These are phyloP conservation scores for Maniola hyperantus DNA, from an alignment of 2,888 invertebrate species.

Conservation along the genomic window DNA sequence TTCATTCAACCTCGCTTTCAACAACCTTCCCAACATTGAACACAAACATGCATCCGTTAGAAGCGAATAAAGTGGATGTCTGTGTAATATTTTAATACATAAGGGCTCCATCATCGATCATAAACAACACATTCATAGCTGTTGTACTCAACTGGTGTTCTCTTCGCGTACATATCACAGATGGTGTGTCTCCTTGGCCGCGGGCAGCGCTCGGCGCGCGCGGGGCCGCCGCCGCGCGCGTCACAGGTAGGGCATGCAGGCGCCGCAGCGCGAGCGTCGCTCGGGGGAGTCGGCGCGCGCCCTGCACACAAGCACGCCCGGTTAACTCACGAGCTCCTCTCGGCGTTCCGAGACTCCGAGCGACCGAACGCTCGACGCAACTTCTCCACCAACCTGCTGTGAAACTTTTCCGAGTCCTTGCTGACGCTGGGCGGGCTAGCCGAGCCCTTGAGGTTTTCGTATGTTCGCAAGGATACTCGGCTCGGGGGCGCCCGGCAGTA, in stretches of 20 bases:
- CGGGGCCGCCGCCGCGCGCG: constrained; percentile 38
- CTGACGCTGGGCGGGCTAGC: constrained; percentile 84
- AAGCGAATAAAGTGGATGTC: constrained; percentile 55
- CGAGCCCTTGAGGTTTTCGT: constrained; percentile 85
- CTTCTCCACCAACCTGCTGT: constrained; percentile 90
- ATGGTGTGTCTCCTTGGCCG: constrained; percentile 57
- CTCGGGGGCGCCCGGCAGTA: constrained; percentile 78
- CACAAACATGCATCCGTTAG: constrained; percentile 63
- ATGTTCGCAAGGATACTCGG: constrained; percentile 83
- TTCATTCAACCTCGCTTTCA: constrained; percentile 55
- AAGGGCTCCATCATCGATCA: constrained; percentile 49
- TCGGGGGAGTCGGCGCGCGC: constrained; percentile 74
- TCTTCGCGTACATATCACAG: constrained; percentile 72
- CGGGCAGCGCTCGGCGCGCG: constrained; percentile 40
- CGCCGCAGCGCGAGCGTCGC: constrained; percentile 70
- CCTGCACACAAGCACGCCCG: constrained; percentile 77
- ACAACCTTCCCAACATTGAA: constrained; percentile 35
- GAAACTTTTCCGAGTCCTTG: constrained; percentile 88
- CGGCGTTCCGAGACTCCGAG: constrained; percentile 73
- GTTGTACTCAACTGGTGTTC: constrained; percentile 66
- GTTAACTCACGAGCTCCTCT: constrained; percentile 81
- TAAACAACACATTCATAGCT: constrained; percentile 62
- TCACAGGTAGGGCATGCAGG: constrained; percentile 79
- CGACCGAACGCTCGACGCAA: constrained; percentile 87
- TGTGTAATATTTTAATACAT: constrained; percentile 47